Percentiles rank a stretch among this genome's conserved stretches.
These are phyloP conservation scores for Ormia ochracea DNA, from an alignment of 2,888 invertebrate genomes.

Conservation along the genomic window DNA sequence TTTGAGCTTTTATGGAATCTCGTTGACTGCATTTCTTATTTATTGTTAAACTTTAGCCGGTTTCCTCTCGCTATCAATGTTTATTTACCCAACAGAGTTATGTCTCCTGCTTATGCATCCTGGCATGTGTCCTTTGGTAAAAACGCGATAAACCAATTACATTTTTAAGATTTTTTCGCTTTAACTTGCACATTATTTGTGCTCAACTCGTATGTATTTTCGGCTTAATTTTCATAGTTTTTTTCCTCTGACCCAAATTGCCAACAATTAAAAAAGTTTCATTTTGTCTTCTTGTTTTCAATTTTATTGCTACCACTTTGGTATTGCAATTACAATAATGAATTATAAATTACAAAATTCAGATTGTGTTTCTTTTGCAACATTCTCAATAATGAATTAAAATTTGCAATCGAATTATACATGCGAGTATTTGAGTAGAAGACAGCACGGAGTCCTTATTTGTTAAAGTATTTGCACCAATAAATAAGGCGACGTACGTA, in stretches of 20 bases:
- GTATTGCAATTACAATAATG: slow-evolving; percentile 31
- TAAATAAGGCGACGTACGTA: background rate
- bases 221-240: background rate
- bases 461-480: background rate
- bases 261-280: slow-evolving; percentile 27
- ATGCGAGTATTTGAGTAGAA: background rate
- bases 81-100: slow-evolving; percentile 25
- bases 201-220: background rate
- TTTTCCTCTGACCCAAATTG: slow-evolving; percentile 16
- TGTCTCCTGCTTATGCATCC: slow-evolving; percentile 22
- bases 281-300: slow-evolving; percentile 50
- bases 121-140: slow-evolving; percentile 54
- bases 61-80: slow-evolving; percentile 32
- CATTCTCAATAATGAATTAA: slow-evolving; percentile 7
- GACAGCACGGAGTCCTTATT: background rate
- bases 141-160: slow-evolving; percentile 71
- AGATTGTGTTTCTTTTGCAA: background rate
- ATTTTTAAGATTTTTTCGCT: slow-evolving; percentile 59
- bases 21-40: slow-evolving; percentile 4
- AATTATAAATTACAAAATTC: slow-evolving; percentile 24
- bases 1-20: background rate
- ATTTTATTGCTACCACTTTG: slow-evolving; percentile 51
- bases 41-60: slow-evolving; percentile 15
- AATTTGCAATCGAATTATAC: background rate
- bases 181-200: background rate